Percentiles rank a stretch among this genome's conserved stretches.
Evolutionary conservation across 2,888 invertebrate genomes (phyloP).

Genomic region (Chesias legatella): DNA sequence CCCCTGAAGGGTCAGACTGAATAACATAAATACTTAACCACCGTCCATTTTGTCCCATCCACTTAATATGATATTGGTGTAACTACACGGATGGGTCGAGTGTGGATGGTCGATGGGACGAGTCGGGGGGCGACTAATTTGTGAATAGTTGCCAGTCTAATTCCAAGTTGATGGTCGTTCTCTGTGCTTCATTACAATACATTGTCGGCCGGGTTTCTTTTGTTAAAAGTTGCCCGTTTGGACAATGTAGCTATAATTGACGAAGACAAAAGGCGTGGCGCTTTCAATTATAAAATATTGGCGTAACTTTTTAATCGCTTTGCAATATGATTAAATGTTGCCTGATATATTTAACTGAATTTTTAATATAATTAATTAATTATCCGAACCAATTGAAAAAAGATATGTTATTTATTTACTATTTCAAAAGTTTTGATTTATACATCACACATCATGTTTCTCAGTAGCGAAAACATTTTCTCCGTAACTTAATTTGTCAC

Average conservation of each 20-base stretch:
- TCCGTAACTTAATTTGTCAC: neutral
- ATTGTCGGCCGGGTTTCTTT: conserved; percentile 20
- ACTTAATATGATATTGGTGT: conserved; percentile 28
- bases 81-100: conserved; percentile 48
- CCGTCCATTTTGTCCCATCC: conserved; percentile 14
- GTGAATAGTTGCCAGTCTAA: conserved; percentile 58
- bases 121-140: conserved; percentile 61
- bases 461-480: neutral
- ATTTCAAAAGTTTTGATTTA: too few relatives aligned
- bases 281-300: neutral
- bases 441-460: neutral
- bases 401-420: too few relatives aligned
- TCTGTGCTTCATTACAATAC: conserved; percentile 49
- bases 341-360: too few relatives aligned
- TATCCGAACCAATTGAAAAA: too few relatives aligned
- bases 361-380: too few relatives aligned
- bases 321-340: too few relatives aligned
- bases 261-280: neutral
- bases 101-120: too few relatives aligned
- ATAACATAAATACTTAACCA: conserved; percentile 14
- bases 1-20: conserved; percentile 4
- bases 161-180: conserved; percentile 52
- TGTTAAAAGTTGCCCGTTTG: conserved; percentile 6
- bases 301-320: neutral
- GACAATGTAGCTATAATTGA: conserved; percentile 10